These are phyloP conservation scores for Prenolepis imparis DNA, from an alignment of 2,888 invertebrate species.

Conservation along the genomic window DNA sequence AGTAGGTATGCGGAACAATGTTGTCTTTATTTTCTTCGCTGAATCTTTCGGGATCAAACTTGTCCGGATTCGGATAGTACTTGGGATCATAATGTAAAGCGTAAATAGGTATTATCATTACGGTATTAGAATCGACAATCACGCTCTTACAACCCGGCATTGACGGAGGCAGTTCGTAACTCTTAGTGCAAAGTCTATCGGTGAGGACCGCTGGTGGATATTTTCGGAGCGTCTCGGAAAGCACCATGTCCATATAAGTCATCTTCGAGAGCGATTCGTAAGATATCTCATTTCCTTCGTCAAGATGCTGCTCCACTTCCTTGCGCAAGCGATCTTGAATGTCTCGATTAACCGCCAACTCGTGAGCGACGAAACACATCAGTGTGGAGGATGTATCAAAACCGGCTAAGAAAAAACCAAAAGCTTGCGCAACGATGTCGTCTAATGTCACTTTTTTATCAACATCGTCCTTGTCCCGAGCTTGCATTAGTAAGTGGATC, in stretches of 20 bases:
- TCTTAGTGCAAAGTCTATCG: slow-evolving; percentile 87
- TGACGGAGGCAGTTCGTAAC: slow-evolving; percentile 85
- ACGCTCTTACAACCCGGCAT: slow-evolving; percentile 40
- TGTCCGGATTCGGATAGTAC: slow-evolving; percentile 75
- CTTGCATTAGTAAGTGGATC: slow-evolving; percentile 88
- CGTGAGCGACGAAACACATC: slow-evolving; percentile 77
- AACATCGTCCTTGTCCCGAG: slow-evolving; percentile 66
- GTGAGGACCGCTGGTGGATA: slow-evolving; percentile 87
- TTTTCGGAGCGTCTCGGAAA: slow-evolving; percentile 87
- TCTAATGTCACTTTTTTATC: background rate
- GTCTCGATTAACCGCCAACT: slow-evolving; percentile 83
- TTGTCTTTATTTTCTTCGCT: slow-evolving; percentile 73
- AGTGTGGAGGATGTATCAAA: slow-evolving; percentile 52
- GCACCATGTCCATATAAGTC: slow-evolving; percentile 80
- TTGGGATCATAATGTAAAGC: slow-evolving; percentile 66
- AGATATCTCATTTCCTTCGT: slow-evolving; percentile 65
- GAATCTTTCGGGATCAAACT: slow-evolving; percentile 79
- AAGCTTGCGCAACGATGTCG: background rate
- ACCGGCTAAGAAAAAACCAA: background rate
- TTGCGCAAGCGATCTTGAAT: slow-evolving; percentile 85
- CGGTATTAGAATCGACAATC: slow-evolving; percentile 58
- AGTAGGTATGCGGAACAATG: slow-evolving; percentile 65
- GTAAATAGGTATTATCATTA: slow-evolving; percentile 67
- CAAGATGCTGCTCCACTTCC: slow-evolving; percentile 78
- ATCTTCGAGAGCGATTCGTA: slow-evolving; percentile 75